Percentiles rank a stretch among this genome's conserved stretches.
phyloP scores from a whole-genome alignment of 2,888 invertebrate species.

The Callyntrura sp. region DNA sequence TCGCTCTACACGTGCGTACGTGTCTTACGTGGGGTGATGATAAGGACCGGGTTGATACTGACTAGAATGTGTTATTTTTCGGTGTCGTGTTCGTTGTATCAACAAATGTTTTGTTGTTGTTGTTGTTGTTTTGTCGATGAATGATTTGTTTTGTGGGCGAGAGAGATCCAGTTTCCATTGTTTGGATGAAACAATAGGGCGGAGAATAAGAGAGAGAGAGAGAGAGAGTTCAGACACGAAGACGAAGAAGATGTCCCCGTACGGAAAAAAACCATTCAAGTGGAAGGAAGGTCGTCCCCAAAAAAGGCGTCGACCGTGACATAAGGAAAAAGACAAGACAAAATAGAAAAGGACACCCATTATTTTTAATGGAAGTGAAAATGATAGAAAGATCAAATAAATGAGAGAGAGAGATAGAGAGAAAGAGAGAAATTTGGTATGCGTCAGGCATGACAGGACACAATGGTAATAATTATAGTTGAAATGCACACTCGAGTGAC shows the following conservation, averaged over 20 bases:
- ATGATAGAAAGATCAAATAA: no score
- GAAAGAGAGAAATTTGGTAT: background rate
- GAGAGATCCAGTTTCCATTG: constrained; percentile 35
- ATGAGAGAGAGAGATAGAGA: no score
- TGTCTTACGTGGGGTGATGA: constrained; percentile 61
- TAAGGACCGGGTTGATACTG: constrained; percentile 62
- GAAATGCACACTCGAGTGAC: background rate
- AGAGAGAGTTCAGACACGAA: no score
- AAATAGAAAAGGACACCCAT: constrained; percentile 7
- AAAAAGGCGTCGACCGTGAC: constrained; percentile 45
- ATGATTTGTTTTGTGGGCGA: constrained; percentile 5
- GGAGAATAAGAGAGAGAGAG: no score
- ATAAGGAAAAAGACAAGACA: constrained; percentile 27
- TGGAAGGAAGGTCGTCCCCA: constrained; percentile 15
- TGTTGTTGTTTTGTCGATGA: constrained; percentile 31
- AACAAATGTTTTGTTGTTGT: constrained; percentile 12
- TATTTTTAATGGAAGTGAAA: constrained; percentile 26
- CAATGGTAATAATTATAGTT: background rate
- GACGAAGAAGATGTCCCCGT: background rate
- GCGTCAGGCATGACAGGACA: background rate
- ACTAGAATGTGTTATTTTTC: constrained; percentile 38
- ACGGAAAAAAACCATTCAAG: constrained; percentile 13
- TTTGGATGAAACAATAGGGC: constrained; percentile 42
- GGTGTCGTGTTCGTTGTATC: background rate
- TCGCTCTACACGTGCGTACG: no score